A percentile compares a stretch with the other conserved stretches of the same genome.
Conservation (phyloP, 2,113 vertebrate species). For the Corydoras maculifer region DNA sequence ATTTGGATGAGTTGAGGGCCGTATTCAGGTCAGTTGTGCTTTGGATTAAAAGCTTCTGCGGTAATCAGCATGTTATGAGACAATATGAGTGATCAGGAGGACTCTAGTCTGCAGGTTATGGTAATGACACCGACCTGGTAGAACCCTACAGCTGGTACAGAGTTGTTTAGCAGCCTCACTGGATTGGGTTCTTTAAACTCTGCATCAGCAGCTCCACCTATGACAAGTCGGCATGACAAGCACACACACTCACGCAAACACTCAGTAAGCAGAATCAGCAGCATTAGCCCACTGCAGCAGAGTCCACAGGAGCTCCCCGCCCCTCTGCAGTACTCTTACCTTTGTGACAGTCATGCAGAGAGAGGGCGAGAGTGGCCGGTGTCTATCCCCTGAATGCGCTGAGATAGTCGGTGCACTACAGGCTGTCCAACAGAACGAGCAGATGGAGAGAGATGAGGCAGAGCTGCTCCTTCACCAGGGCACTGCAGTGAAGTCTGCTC, state of each 20-base stretch:
- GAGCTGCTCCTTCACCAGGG: slow-evolving; percentile 27
- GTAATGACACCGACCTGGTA: neutral
- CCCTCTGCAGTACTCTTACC: slow-evolving; percentile 63
- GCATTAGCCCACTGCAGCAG: slow-evolving; percentile 27
- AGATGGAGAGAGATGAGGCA: slow-evolving; percentile 18
- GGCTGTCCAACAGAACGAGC: too few relatives aligned
- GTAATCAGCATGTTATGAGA: slow-evolving; percentile 26
- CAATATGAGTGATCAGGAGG: neutral
- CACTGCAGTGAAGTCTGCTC: slow-evolving; percentile 64
- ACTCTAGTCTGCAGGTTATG: slow-evolving; percentile 6
- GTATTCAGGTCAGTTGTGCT: too few relatives aligned
- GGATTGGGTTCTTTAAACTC: neutral
- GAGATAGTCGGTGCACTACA: neutral
- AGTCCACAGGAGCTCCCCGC: neutral
- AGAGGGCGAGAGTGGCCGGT: slow-evolving; percentile 62
- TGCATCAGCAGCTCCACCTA: slow-evolving; percentile 19
- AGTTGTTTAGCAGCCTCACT: neutral
- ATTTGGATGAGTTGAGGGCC: neutral
- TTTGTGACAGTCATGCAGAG: slow-evolving; percentile 92
- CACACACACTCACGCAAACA: slow-evolving; percentile 21
- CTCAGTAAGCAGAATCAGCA: slow-evolving; percentile 23
- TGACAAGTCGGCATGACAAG: slow-evolving; percentile 9
- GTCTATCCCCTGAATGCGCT: slow-evolving; percentile 47
- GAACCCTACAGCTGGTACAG: neutral
- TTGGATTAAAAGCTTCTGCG: slow-evolving; percentile 28